These are phyloP conservation scores for Raja brachyura DNA, from an alignment of 2,113 vertebrate genomes.

Conservation along the genomic window DNA sequence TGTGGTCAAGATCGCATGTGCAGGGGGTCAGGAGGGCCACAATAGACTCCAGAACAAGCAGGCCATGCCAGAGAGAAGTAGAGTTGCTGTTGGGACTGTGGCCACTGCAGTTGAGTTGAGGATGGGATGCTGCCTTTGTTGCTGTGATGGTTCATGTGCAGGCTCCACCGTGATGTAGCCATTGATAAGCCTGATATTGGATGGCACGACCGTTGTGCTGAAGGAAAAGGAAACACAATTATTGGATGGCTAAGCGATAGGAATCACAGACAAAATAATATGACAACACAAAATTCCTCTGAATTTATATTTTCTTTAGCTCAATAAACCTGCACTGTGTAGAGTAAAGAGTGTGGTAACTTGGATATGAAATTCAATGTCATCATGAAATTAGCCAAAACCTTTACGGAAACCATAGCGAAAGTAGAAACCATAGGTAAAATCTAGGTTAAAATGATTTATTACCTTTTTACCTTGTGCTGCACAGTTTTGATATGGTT, in stretches of 20 bases:
- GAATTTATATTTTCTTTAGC: no score
- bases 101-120: background rate
- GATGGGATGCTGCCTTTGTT: background rate
- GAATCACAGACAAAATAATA: background rate
- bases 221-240: constrained; percentile 33
- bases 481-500: no score
- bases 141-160: constrained; percentile 44
- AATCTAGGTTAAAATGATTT: no score
- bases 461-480: no score
- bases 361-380: no score
- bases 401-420: no score
- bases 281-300: background rate
- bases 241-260: constrained; percentile 44
- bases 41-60: constrained; percentile 54
- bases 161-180: constrained; percentile 73
- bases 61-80: constrained; percentile 51
- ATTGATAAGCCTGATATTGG: constrained; percentile 69
- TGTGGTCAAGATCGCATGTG: background rate
- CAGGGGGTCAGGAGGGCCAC: constrained; percentile 68
- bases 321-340: no score
- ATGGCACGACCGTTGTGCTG: constrained; percentile 72
- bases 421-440: no score
- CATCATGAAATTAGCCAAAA: no score
- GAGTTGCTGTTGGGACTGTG: constrained; percentile 44
- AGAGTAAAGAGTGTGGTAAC: no score